Base-by-base conservation (phyloP, 1,140 invertebrate species). In the Drosophila kepulauana region DNA sequence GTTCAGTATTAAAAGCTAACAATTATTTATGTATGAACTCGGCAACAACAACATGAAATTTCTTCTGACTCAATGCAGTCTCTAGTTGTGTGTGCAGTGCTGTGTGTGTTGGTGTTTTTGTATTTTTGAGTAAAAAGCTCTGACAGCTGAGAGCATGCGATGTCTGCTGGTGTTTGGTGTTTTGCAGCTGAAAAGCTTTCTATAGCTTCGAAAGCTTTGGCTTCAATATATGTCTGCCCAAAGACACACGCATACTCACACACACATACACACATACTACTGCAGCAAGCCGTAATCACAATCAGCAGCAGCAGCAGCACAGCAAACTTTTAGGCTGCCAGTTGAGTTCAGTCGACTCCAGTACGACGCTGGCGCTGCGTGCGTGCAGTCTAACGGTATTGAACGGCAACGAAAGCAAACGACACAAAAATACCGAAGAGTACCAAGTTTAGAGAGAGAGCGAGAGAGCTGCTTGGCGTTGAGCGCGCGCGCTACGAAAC, bases 341-440 rank as follows among this genome's bases (percentile, higher is more conserved):
- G 33, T 33, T 33, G 33, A 33, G 33, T 33, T 33, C 33, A 33
- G 33, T 33, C 7, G 33, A 33, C 33, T 46, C 46, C 78, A 89
- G 85, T 89, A 81, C 81, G 86, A 90, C 86, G 85, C 86, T 89
- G 86, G 81, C 85, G 85, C 85, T 89, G 86, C 86, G 86, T 89
- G 85, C 86, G 85, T 89, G 81, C 85, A 79, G 85, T 88, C 75
- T 79, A 85, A 80, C 78, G 74, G 69, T 72, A 74, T 78, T 75
- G 33, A 75, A 38, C 70, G 64, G 51, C 52, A 54, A 28, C 5
- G 35, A 65, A n/a, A 10, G 1, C n/a, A 38, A 66, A 45, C 35
- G 35, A 38, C 35, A 38, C 20, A 61, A 28, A 65, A 58, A 69
- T 75, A 66, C 57, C 45, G 65, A 48, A 61, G 46, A 41, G 45